phyloP scores from a whole-genome alignment of 2,797 vertebrate species.

The Hyperoplus immaculatus region DNA sequence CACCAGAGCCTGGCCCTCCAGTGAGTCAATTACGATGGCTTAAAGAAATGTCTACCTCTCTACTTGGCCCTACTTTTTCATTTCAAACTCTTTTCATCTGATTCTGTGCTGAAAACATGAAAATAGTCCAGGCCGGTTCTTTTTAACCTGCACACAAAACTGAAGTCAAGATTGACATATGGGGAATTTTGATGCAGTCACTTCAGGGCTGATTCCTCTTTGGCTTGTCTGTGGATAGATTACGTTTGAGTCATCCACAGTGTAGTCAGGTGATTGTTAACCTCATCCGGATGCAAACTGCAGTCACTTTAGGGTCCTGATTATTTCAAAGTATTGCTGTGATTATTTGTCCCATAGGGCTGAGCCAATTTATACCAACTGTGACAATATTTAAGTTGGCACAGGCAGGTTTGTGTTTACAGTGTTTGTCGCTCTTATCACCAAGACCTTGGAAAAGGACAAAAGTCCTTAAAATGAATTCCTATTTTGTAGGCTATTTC shows the following conservation, averaged over 20 bases:
- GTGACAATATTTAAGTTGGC: conserved; percentile 78
- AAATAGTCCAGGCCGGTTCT: conserved; percentile 69
- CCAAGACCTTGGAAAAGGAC: conserved; percentile 68
- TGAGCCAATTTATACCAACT: conserved; percentile 68
- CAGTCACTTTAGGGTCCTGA: conserved; percentile 36
- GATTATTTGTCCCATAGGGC: conserved; percentile 59
- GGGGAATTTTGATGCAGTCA: conserved; percentile 58
- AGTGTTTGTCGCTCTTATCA: conserved; percentile 64
- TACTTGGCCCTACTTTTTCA: conserved; percentile 82
- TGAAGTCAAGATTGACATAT: conserved; percentile 65
- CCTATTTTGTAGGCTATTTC: conserved; percentile 70
- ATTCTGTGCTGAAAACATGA: conserved; percentile 72
- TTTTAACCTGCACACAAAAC: conserved; percentile 71
- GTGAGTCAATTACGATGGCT: conserved; percentile 87
- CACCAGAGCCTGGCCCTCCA: conserved; percentile 81
- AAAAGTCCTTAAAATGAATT: conserved; percentile 77
- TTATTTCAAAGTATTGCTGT: conserved; percentile 58
- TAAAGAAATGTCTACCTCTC: conserved; percentile 80
- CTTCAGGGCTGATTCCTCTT: conserved; percentile 32
- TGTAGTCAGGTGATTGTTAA: conserved; percentile 48
- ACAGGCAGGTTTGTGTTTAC: conserved; percentile 60
- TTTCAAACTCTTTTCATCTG: conserved; percentile 79
- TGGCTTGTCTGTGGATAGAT: conserved; percentile 36
- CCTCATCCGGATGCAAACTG: conserved; percentile 43
- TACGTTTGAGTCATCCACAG: conserved; percentile 40